A percentile compares a stretch with the other conserved stretches of the same genome.
phyloP scores from a whole-genome alignment of 2,888 invertebrate genomes.

The Chromoteleia sp. region DNA sequence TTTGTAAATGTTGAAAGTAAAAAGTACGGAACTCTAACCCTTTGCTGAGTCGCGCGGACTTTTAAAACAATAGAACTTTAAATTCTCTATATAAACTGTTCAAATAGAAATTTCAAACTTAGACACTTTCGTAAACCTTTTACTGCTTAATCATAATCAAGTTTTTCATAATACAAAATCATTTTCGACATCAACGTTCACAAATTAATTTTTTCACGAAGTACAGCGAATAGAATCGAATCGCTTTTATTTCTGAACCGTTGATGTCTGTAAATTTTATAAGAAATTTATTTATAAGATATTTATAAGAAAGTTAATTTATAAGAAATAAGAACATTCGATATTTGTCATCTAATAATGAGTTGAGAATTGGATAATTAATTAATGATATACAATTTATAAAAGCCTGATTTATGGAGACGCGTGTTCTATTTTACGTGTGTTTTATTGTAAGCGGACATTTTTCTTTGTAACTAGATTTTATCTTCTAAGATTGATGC shows the following conservation, averaged over 20 bases:
- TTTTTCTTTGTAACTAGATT: slow-evolving; percentile 4
- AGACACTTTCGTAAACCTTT: slow-evolving; percentile 23
- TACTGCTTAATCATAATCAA: slow-evolving; percentile 28
- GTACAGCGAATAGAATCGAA: too few relatives aligned
- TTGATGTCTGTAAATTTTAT: too few relatives aligned
- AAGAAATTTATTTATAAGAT: too few relatives aligned
- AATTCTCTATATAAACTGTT: slow-evolving; percentile 41
- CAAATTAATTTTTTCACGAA: too few relatives aligned
- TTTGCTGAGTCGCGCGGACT: slow-evolving; percentile 12
- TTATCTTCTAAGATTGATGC: slow-evolving; percentile 26
- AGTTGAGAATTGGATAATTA: too few relatives aligned
- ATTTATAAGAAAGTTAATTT: too few relatives aligned
- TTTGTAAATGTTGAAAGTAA: slow-evolving; percentile 24
- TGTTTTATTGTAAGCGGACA: not conserved
- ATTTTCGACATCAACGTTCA: too few relatives aligned
- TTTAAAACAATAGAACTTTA: slow-evolving; percentile 49
- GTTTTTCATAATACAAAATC: slow-evolving; percentile 12
- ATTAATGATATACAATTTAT: too few relatives aligned
- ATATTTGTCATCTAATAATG: too few relatives aligned
- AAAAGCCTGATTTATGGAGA: too few relatives aligned
- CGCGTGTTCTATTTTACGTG: not conserved
- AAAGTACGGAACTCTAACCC: slow-evolving; percentile 27
- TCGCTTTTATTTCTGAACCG: too few relatives aligned
- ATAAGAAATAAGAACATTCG: too few relatives aligned
- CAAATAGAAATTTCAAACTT: slow-evolving; percentile 42